These are phyloP conservation scores for Odontamblyopus lacepedii DNA, from an alignment of 2,797 vertebrate genomes.

Conservation along the genomic window DNA sequence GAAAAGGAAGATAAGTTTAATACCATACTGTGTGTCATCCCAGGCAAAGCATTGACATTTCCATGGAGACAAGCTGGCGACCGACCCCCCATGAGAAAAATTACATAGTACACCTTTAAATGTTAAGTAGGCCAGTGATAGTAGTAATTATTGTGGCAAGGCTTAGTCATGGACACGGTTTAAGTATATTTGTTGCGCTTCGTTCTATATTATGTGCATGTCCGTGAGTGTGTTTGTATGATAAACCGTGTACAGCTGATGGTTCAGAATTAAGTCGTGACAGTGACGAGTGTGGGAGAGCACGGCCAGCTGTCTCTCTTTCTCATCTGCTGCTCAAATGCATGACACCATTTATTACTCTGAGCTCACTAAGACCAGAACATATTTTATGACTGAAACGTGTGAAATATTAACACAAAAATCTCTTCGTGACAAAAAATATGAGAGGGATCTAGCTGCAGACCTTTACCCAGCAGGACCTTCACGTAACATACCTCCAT, in stretches of 20 bases:
- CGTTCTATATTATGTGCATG: not conserved
- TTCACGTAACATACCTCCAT: no score
- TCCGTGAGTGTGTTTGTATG: not conserved
- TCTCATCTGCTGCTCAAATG: not conserved
- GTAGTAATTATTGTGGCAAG: constrained; percentile 1
- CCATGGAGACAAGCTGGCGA: no score
- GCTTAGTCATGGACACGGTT: not conserved
- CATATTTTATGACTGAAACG: not conserved
- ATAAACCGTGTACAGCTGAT: constrained; percentile 48
- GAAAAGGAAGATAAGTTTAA: no score
- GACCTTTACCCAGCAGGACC: no score
- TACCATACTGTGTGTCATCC: no score
- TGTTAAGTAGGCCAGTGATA: not conserved
- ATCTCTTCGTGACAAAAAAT: not conserved
- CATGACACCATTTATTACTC: not conserved
- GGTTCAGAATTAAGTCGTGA: constrained; percentile 56
- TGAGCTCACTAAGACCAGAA: not conserved
- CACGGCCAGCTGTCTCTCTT: constrained; percentile 1
- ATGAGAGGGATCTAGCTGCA: no score
- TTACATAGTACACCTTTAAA: no score
- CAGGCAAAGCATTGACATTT: no score
- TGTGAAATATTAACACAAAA: not conserved
- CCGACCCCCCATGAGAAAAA: no score
- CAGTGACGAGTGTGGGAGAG: constrained; percentile 9
- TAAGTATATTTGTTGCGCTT: not conserved